phyloP scores from a whole-genome alignment of 2,888 invertebrate species.

The Anticlea derivata region DNA sequence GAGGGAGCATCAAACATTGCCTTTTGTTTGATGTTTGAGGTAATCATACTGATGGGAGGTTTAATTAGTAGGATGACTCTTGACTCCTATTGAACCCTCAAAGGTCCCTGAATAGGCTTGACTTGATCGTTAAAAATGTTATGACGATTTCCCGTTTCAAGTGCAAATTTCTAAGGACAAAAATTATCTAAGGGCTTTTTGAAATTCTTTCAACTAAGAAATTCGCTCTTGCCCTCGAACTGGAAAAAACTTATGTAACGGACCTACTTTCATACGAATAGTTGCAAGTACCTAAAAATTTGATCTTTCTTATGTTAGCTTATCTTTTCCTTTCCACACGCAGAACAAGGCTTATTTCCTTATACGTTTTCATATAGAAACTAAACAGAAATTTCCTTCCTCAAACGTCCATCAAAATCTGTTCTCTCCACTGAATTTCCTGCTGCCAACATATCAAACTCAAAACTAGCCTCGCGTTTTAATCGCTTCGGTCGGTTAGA shows the following conservation, averaged over 20 bases:
- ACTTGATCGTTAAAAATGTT: slow-evolving; percentile 15
- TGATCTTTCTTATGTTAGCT: too few relatives aligned
- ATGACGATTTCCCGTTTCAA: slow-evolving; percentile 11
- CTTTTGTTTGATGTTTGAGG: slow-evolving; percentile 39
- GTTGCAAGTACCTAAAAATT: too few relatives aligned
- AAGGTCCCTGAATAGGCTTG: slow-evolving; percentile 9
- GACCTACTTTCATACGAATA: too few relatives aligned
- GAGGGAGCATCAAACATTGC: slow-evolving; percentile 39
- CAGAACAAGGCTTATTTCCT: too few relatives aligned
- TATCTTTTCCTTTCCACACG: too few relatives aligned
- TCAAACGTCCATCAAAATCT: not conserved
- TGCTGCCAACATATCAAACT: slow-evolving; percentile 11
- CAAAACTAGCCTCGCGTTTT: slow-evolving; percentile 13
- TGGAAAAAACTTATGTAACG: not conserved
- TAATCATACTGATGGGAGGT: slow-evolving; percentile 28
- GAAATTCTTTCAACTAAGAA: not conserved
- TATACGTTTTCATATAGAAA: too few relatives aligned
- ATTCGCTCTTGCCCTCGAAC: not conserved
- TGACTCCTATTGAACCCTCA: slow-evolving; percentile 20
- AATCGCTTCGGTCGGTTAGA: slow-evolving; percentile 18
- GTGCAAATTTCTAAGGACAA: slow-evolving; percentile 7
- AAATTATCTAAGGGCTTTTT: not conserved
- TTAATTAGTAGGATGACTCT: slow-evolving; percentile 32
- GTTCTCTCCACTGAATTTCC: slow-evolving; percentile 5
- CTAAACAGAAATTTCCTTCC: not conserved